Evolutionary conservation across 2,797 vertebrate species (phyloP).

Genomic region (Austrolebias charrua): DNA sequence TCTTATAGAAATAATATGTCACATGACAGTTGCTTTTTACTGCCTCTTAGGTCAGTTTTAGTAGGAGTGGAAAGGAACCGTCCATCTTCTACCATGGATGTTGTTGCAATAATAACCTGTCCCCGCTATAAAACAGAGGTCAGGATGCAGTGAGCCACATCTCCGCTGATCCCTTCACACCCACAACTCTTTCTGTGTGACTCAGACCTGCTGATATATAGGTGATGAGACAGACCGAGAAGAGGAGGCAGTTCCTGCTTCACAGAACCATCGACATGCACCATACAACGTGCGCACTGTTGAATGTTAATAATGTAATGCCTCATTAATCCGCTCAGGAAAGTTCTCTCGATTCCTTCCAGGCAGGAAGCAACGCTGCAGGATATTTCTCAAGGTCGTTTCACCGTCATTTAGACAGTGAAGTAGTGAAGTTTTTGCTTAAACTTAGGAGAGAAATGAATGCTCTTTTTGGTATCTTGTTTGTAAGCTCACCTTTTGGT

Average conservation of each 20-base stretch:
- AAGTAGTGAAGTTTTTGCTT: not conserved
- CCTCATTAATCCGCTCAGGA: slow-evolving; percentile 48
- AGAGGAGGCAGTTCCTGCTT: slow-evolving; percentile 57
- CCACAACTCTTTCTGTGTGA: slow-evolving; percentile 60
- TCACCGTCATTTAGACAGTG: not conserved
- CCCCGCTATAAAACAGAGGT: slow-evolving; percentile 59
- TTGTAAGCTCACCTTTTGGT: too few species aligned
- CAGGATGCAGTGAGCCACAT: slow-evolving; percentile 51
- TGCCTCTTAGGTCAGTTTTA: slow-evolving; percentile 47
- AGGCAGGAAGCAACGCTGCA: slow-evolving; percentile 29
- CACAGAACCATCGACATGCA: slow-evolving; percentile 49
- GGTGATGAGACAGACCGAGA: slow-evolving; percentile 62
- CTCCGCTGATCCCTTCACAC: slow-evolving; percentile 63
- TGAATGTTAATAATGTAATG: slow-evolving; percentile 53
- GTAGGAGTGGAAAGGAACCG: slow-evolving; percentile 38
- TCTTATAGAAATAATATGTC: slow-evolving; percentile 47
- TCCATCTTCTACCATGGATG: slow-evolving; percentile 52
- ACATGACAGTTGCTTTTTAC: slow-evolving; percentile 50
- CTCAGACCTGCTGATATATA: slow-evolving; percentile 73
- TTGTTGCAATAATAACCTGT: slow-evolving; percentile 67
- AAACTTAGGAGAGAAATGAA: not conserved
- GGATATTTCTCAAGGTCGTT: slow-evolving; percentile 26
- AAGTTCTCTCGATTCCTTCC: slow-evolving; percentile 37
- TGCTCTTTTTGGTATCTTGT: not conserved
- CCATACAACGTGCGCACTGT: slow-evolving; percentile 43